phyloP scores from a whole-genome alignment of 2,888 invertebrate species.

The Phoenoteleia sp. region DNA sequence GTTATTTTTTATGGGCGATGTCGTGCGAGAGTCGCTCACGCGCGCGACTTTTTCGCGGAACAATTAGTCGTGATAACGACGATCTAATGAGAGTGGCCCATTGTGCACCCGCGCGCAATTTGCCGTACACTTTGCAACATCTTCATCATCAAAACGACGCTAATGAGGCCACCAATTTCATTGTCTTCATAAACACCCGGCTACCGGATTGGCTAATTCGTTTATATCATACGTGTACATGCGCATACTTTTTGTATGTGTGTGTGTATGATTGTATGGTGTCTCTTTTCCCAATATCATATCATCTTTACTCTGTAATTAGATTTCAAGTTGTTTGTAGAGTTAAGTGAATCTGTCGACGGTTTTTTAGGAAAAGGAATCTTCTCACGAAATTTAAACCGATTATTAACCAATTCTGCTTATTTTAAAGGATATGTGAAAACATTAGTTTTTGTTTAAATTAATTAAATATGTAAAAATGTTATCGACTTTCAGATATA shows the following conservation, averaged over 20 bases:
- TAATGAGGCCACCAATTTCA: conserved; percentile 58
- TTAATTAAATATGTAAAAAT: too few relatives aligned
- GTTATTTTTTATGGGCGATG: conserved; percentile 47
- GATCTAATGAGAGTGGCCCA: conserved; percentile 51
- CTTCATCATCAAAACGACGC: conserved; percentile 52
- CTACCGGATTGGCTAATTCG: neutral
- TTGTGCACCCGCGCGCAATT: conserved; percentile 50
- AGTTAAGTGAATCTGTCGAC: conserved; percentile 12
- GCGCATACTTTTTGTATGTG: too few relatives aligned
- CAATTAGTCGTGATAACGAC: conserved; percentile 62
- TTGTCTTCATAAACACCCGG: conserved; percentile 53
- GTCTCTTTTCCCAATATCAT: conserved; percentile 20
- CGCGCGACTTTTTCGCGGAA: conserved; percentile 34
- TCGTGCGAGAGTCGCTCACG: too few relatives aligned
- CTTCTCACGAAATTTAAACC: too few relatives aligned
- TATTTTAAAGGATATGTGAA: too few relatives aligned
- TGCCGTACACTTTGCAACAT: conserved; percentile 35
- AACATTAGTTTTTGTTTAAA: too few relatives aligned
- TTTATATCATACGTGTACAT: neutral
- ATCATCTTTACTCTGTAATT: conserved; percentile 43
- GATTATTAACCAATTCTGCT: too few relatives aligned
- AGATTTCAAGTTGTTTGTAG: conserved; percentile 12
- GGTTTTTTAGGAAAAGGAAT: neutral
- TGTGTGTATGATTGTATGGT: too few relatives aligned
- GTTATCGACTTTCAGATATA: too few relatives aligned